A percentile compares a stretch with the other conserved stretches of the same genome.
Conservation (phyloP, 2,888 invertebrate genomes). For the Siphlonurus alternatus region DNA sequence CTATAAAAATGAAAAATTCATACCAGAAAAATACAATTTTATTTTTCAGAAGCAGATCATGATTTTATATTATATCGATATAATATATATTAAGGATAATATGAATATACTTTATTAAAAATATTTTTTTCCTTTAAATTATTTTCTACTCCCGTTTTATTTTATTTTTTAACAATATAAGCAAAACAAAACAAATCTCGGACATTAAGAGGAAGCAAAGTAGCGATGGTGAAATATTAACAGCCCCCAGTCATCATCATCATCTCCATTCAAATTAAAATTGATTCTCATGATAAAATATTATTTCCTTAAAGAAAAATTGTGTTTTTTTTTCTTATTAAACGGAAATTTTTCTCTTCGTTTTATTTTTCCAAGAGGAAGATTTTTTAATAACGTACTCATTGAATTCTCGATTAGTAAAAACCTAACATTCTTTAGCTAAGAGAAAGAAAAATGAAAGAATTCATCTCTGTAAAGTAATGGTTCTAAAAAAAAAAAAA, state of each 20-base stretch:
- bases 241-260: background rate
- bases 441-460: background rate
- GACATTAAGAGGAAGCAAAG: too few species aligned
- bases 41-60: too few species aligned
- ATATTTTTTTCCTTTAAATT: too few species aligned
- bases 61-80: too few species aligned
- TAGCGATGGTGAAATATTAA: background rate
- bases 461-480: background rate
- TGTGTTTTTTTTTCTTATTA: background rate
- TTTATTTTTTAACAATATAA: too few species aligned
- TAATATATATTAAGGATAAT: too few species aligned
- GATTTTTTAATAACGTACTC: background rate
- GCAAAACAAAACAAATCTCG: background rate
- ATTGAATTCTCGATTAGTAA: background rate
- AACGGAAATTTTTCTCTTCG: background rate
- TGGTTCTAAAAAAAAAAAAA: background rate
- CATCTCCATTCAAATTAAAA: background rate
- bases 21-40: too few species aligned
- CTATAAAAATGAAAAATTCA: too few species aligned
- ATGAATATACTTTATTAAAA: too few species aligned
- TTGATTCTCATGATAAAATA: background rate
- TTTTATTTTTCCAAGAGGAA: background rate
- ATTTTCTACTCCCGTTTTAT: too few species aligned
- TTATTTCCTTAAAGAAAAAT: background rate
- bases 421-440: background rate